Base-by-base conservation (phyloP, 1,140 invertebrate species). In the Diachasma alloeum region DNA sequence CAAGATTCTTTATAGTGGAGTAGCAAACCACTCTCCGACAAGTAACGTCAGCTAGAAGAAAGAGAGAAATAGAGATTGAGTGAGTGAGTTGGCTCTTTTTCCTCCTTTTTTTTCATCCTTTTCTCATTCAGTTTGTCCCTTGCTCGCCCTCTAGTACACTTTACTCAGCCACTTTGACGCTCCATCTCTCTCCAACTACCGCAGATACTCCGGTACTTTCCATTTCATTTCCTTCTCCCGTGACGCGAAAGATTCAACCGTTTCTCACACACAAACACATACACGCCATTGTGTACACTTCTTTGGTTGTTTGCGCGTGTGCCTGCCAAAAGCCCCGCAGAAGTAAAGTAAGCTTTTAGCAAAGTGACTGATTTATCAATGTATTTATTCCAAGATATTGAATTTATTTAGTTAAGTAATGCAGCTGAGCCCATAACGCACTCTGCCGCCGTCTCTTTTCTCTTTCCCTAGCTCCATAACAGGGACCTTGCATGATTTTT, bases 351-450 rank as follows among this genome's bases (percentile, higher is more conserved):
- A 88, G 88, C 88, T 89, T 89, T 89, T 89, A 89, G 88, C 85
- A 81, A 81, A 88, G 87, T 88, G 86, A 86, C 87, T 89, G 88
- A 90, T 90, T 89, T 88, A 90, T 90, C 87, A 89, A 89, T 87
- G 87, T 88, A 89, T 90, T 90, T 89, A 90, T 90, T 89, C 88
- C 87, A 82, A 88, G 87, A 88, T 89, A 90, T 90, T 89, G 87
- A 89, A 89, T 88, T 89, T 86, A 89, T 89, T 88, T 87, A 85
- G 85, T 86, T 88, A 87, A 89, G 88, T 88, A 88, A 85, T 81
- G 83, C 76, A 75, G 79, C 73, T 77, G 75, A 73, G 79, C 77
- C 78, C 78, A 77, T 42, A 53, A 67, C 73, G 76, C 75, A 68
- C 74, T 72, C 66, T 46, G 70, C 31, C 31, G 6, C 31, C 31